Conservation (phyloP, 2,797 vertebrate genomes). For the Synaphobranchus kaupii region DNA sequence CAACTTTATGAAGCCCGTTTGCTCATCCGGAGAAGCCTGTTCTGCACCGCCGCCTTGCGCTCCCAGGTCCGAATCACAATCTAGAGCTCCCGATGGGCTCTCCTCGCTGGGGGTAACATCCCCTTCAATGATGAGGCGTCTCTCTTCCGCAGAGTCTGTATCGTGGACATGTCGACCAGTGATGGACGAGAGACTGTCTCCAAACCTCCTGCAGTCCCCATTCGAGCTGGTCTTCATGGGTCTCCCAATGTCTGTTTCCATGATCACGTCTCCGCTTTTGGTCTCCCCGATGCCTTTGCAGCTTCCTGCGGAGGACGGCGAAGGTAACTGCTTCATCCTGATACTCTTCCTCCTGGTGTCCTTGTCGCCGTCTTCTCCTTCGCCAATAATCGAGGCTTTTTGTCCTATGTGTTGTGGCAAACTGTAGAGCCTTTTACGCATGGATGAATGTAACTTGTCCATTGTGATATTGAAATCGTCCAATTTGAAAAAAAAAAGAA, state of each 20-base stretch:
- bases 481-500: constrained; percentile 35
- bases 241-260: constrained; percentile 74
- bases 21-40: constrained; percentile 68
- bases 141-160: constrained; percentile 81
- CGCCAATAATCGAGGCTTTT: constrained; percentile 84
- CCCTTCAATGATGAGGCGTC: constrained; percentile 78
- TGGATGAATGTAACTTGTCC: constrained; percentile 93
- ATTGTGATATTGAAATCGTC: constrained; percentile 66
- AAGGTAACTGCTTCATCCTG: constrained; percentile 84
- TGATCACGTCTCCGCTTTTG: constrained; percentile 71
- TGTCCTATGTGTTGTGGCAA: constrained; percentile 92
- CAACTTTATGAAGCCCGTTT: constrained; percentile 85
- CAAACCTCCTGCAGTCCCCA: constrained; percentile 91
- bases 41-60: constrained; percentile 57
- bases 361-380: constrained; percentile 80
- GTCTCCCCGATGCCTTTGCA: constrained; percentile 72
- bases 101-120: constrained; percentile 68
- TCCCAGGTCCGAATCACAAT: constrained; percentile 62
- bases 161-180: constrained; percentile 83
- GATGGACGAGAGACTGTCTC: constrained; percentile 89
- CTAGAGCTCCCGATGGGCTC: constrained; percentile 68
- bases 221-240: constrained; percentile 86
- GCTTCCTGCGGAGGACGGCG: constrained; percentile 74
- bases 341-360: constrained; percentile 89
- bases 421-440: constrained; percentile 97